A percentile compares a stretch with the other conserved stretches of the same genome.
Evolutionary conservation across 2,113 vertebrate species (phyloP).

Genomic region (Acrocephalus kingi): DNA sequence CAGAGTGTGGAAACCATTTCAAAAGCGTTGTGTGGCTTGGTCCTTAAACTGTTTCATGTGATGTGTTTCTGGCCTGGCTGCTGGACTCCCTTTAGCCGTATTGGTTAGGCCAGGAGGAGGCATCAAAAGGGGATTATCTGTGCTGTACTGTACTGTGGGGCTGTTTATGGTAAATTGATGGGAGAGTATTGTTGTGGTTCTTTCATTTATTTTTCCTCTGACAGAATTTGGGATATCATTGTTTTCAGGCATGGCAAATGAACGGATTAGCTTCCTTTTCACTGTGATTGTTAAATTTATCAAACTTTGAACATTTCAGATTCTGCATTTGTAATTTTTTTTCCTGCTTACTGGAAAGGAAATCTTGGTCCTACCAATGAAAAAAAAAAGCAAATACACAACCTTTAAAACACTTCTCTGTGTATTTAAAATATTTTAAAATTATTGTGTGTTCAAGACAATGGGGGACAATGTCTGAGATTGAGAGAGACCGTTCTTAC

Average conservation of each 20-base stretch:
- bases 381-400: background rate
- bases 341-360: background rate
- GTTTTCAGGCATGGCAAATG: background rate
- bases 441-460: background rate
- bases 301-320: background rate
- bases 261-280: background rate
- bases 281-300: background rate
- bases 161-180: background rate
- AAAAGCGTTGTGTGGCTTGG: background rate
- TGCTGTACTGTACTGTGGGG: background rate
- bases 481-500: background rate
- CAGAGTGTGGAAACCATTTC: background rate
- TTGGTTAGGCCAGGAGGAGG: background rate
- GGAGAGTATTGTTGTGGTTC: background rate
- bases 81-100: background rate
- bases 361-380: background rate
- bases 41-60: background rate
- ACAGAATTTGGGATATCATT: background rate
- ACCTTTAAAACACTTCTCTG: background rate
- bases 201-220: background rate
- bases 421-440: background rate
- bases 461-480: fast-evolving
- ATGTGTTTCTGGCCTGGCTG: background rate
- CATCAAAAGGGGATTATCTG: background rate
- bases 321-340: background rate